Base-by-base conservation (phyloP, 35 echinoderm and acorn worm genomes). In the Lytechinus pictus region DNA sequence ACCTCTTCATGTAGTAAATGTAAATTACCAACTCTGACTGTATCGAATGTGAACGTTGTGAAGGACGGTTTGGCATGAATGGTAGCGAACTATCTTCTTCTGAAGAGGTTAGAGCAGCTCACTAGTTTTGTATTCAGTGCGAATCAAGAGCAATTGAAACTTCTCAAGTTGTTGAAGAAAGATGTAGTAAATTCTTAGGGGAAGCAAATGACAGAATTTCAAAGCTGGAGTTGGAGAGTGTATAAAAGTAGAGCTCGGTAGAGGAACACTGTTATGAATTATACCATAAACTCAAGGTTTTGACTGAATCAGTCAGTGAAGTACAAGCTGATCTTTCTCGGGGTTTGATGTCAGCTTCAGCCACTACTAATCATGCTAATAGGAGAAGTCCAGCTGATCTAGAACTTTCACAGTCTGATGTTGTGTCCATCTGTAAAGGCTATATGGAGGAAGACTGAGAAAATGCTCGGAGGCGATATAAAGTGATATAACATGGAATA, bases 61-160 rank as follows among this genome's bases (percentile, higher is more conserved):
- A n/a, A n/a, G n/a, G n/a, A n/a, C n/a, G n/a, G n/a, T n/a, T n/a
- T n/a, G n/a, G n/a, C n/a, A n/a, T n/a, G n/a, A 87, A 87, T 87
- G 2, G 24, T 27, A 87, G 86, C 16, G 86, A 3, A 87, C n/a
- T 87, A 27, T 44, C n/a, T 44, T 44, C 33, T 44, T 87, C n/a
- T 87, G 11, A 87, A 44, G 86, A 87, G 8, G 86, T 87, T 10
- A 87, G 86, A 87, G 86, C 86, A 87, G 86, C 86, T 10, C 86
- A 87, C 86, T 87, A n/a, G 86, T 87, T 87, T 87, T 87, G 86
- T 19, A 44, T 44, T 44, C 33, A 44, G 33, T 44, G 33, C 33
- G 33, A 44, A 44, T 44, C 33, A 44, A 44, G 16, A 87, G 86
- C 86, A 19, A 3, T 87, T 87, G 86, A 87, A 87, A 87, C 11